These are phyloP conservation scores for Uromys caudimaculatus DNA, from an alignment of 2,797 vertebrate species.

Conservation along the genomic window DNA sequence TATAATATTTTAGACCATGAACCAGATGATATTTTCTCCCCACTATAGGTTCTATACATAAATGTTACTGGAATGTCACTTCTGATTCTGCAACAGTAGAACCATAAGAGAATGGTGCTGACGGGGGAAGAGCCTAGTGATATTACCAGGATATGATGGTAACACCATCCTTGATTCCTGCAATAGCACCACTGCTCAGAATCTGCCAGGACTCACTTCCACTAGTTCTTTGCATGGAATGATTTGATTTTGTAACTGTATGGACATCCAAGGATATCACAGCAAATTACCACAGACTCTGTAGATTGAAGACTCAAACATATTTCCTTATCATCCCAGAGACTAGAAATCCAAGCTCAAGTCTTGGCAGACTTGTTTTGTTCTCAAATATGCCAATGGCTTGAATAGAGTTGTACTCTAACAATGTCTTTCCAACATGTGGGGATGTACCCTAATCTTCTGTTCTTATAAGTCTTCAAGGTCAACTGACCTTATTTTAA, in stretches of 20 bases:
- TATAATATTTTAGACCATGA: neutral
- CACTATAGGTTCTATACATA: neutral
- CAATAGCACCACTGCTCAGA: accelerated
- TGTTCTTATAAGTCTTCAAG: neutral
- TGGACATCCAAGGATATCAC: neutral
- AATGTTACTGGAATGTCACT: neutral
- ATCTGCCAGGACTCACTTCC: neutral
- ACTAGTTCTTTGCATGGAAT: neutral
- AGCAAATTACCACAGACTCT: neutral
- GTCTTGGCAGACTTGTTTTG: neutral
- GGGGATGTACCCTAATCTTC: neutral
- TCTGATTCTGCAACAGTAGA: neutral
- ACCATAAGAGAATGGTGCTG: neutral
- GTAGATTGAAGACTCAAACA: neutral
- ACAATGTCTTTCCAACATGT: neutral
- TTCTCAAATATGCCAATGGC: neutral
- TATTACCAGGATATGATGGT: accelerated
- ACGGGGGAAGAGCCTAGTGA: neutral
- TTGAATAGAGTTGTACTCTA: neutral
- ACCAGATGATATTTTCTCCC: neutral
- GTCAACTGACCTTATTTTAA: neutral
- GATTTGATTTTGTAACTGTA: neutral
- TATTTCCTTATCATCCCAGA: neutral
- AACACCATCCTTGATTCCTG: neutral
- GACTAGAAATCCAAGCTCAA: neutral